A percentile compares a stretch with the other conserved stretches of the same genome.
Conservation (phyloP, 2,888 invertebrate species). For the Frankliniella fusca region DNA sequence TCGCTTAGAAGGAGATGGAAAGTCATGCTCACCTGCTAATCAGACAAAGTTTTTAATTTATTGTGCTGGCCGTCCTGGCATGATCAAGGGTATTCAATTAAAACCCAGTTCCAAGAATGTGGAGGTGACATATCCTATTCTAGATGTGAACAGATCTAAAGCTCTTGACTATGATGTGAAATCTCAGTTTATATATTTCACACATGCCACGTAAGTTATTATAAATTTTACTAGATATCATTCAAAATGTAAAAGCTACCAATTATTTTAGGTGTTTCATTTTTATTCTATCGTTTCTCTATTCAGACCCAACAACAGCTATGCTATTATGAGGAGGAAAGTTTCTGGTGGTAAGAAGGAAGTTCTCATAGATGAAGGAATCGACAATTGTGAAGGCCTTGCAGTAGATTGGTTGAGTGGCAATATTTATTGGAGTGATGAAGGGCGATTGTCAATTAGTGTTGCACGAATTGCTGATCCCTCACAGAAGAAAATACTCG, state of each 20-base stretch:
- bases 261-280: conserved; percentile 32
- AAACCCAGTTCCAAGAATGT: conserved; percentile 42
- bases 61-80: conserved; percentile 62
- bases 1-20: conserved; percentile 54
- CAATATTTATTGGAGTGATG: conserved; percentile 82
- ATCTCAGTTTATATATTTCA: conserved; percentile 60
- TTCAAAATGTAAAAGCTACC: not conserved
- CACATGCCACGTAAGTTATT: conserved; percentile 51
- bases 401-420: conserved; percentile 79
- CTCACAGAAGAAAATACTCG: conserved; percentile 54
- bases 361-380: conserved; percentile 55
- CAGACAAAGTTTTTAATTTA: conserved; percentile 60
- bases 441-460: conserved; percentile 61
- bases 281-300: conserved; percentile 32
- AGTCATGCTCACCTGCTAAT: conserved; percentile 54
- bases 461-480: conserved; percentile 62
- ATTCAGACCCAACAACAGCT: conserved; percentile 45
- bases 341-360: conserved; percentile 58
- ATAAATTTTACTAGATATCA: conserved; percentile 25
- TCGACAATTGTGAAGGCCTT: conserved; percentile 66
- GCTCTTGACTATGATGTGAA: conserved; percentile 65
- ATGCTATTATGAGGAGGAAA: conserved; percentile 61
- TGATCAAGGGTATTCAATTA: conserved; percentile 63
- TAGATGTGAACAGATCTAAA: conserved; percentile 60
- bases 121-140: conserved; percentile 64